A percentile compares a stretch with the other conserved stretches of the same genome.
phyloP scores from a whole-genome alignment of 2,113 vertebrate species.

The Halcyon senegalensis region DNA sequence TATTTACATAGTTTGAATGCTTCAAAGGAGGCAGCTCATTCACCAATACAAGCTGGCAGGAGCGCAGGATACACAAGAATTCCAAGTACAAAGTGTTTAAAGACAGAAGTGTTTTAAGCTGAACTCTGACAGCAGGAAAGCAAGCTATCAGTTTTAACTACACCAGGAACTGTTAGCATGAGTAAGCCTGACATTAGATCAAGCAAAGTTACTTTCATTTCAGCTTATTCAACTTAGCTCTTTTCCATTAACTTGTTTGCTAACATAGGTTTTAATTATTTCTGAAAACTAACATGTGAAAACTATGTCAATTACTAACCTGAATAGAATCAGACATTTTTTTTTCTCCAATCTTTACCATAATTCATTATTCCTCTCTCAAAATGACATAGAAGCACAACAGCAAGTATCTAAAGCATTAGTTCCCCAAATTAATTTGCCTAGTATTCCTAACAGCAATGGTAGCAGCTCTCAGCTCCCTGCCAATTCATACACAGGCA shows the following conservation, averaged over 20 bases:
- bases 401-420: neutral
- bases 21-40: neutral
- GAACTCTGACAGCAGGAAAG: neutral
- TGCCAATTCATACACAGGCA: neutral
- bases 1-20: neutral
- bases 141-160: neutral
- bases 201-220: slow-evolving; percentile 4
- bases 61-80: neutral
- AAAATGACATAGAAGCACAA: neutral
- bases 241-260: neutral
- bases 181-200: neutral
- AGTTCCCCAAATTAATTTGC: neutral
- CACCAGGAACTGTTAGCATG: neutral
- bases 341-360: neutral
- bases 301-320: neutral
- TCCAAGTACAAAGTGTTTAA: neutral
- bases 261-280: neutral
- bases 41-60: neutral
- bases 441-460: neutral
- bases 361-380: neutral
- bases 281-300: neutral
- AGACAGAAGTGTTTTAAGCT: neutral
- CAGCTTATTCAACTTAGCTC: neutral
- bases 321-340: neutral
- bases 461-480: neutral